Percentiles rank a stretch among this genome's conserved stretches.
These are phyloP conservation scores for Leptinotarsa texana DNA, from an alignment of 1,140 invertebrate species.

Conservation along the genomic window DNA sequence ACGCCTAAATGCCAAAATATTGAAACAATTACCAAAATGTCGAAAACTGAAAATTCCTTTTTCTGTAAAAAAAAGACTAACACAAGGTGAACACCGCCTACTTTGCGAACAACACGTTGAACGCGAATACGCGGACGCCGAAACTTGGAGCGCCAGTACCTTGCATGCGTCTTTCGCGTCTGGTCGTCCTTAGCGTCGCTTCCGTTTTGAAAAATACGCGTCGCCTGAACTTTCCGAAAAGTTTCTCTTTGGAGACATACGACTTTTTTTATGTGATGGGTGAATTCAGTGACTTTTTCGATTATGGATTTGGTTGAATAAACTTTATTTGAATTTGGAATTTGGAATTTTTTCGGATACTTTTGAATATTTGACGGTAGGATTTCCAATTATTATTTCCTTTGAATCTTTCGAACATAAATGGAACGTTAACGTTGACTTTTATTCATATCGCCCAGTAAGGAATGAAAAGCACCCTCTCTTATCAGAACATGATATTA, in stretches of 20 bases:
- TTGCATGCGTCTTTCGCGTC: slow-evolving; percentile 1
- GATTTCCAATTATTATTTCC: too few species aligned
- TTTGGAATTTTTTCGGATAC: too few species aligned
- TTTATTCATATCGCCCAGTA: too few species aligned
- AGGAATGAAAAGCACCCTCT: too few species aligned
- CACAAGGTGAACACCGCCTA: slow-evolving; percentile 1
- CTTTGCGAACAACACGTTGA: neutral
- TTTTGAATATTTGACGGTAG: too few species aligned
- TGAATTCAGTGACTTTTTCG: neutral
- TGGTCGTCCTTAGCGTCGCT: neutral
- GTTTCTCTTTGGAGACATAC: neutral
- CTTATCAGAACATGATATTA: too few species aligned
- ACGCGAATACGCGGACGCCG: neutral
- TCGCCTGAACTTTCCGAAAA: neutral
- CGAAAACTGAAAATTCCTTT: too few species aligned
- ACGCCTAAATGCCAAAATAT: too few species aligned
- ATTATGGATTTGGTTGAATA: neutral
- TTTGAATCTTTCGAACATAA: too few species aligned
- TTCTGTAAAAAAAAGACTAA: neutral
- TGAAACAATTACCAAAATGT: too few species aligned
- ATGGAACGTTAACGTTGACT: too few species aligned
- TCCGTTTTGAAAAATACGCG: neutral
- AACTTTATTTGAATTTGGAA: too few species aligned
- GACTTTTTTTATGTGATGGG: neutral
- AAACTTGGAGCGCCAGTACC: slow-evolving; percentile 4